A percentile compares a stretch with the other conserved stretches of the same genome.
phyloP scores from a whole-genome alignment of 92 coral and sea anemone species.

The Siderastrea siderea region DNA sequence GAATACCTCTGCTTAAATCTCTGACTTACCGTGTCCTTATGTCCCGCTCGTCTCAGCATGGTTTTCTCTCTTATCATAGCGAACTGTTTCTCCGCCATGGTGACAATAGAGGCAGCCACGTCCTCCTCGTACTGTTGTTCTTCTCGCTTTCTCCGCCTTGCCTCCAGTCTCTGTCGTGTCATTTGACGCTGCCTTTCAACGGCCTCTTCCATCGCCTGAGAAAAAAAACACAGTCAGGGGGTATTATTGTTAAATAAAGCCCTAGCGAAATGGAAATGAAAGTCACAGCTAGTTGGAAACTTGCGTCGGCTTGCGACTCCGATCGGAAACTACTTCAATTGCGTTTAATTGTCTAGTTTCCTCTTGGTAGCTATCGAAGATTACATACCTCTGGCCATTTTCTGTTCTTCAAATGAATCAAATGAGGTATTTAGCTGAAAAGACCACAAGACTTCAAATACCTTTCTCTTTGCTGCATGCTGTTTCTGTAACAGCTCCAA shows the following conservation, averaged over 20 bases:
- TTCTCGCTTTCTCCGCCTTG: slow-evolving; percentile 88
- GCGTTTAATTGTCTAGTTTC: no score
- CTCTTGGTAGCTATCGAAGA: no score
- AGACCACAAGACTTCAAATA: slow-evolving; percentile 6
- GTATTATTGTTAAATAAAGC: neutral
- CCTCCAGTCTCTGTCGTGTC: slow-evolving; percentile 89
- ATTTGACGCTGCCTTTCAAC: slow-evolving; percentile 88
- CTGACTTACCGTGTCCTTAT: slow-evolving; percentile 68
- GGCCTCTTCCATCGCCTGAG: slow-evolving; percentile 86
- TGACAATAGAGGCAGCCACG: slow-evolving; percentile 93
- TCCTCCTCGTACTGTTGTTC: slow-evolving; percentile 97
- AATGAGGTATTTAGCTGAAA: no score
- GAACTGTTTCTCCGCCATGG: slow-evolving; percentile 96
- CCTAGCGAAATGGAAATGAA: neutral
- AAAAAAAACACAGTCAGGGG: neutral
- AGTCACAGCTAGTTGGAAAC: no score
- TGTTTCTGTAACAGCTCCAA: slow-evolving; percentile 85
- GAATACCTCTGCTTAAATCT: neutral
- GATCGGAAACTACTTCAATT: no score
- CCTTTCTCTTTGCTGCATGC: slow-evolving; percentile 94
- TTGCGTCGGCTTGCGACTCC: no score
- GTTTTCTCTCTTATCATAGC: slow-evolving; percentile 96
- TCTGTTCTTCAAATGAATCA: no score
- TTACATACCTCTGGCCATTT: no score
- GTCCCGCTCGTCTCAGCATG: slow-evolving; percentile 88